Conservation (phyloP, 2,888 invertebrate genomes). For the Penaeus monodon region DNA sequence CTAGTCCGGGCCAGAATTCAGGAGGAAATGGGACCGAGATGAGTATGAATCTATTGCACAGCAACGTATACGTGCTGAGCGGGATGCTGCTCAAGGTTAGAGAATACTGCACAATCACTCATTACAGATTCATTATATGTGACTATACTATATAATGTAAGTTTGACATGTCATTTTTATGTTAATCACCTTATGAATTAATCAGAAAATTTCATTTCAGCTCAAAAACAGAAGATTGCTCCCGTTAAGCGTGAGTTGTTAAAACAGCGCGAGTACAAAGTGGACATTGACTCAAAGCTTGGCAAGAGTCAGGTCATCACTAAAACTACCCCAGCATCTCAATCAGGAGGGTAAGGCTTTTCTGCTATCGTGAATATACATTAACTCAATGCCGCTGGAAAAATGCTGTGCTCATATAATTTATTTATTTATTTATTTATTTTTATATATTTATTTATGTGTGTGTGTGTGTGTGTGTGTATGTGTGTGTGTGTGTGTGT, state of each 20-base stretch:
- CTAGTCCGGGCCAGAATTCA: conserved; percentile 61
- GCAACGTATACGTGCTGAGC: conserved; percentile 71
- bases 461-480: no score
- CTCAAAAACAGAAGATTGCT: conserved; percentile 76
- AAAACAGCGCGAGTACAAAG: conserved; percentile 94
- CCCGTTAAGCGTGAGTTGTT: conserved; percentile 91
- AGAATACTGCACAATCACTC: background rate
- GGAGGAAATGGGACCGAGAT: conserved; percentile 96
- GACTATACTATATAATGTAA: no score
- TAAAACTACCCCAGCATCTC: conserved; percentile 96
- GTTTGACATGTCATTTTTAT: no score
- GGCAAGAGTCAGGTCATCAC: conserved; percentile 98
- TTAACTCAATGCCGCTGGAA: no score
- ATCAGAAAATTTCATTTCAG: conserved; percentile 70
- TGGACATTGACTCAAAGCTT: conserved; percentile 96
- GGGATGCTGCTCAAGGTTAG: conserved; percentile 49
- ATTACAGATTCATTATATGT: no score
- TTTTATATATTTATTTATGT: no score
- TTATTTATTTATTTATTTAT: no score
- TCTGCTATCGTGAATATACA: background rate
- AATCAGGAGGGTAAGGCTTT: conserved; percentile 84
- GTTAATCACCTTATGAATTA: background rate
- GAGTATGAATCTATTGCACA: conserved; percentile 91
- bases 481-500: no score
- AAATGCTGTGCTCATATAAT: background rate